These are phyloP conservation scores for Sciurus carolinensis DNA, from an alignment of 2,797 vertebrate species.

Conservation along the genomic window DNA sequence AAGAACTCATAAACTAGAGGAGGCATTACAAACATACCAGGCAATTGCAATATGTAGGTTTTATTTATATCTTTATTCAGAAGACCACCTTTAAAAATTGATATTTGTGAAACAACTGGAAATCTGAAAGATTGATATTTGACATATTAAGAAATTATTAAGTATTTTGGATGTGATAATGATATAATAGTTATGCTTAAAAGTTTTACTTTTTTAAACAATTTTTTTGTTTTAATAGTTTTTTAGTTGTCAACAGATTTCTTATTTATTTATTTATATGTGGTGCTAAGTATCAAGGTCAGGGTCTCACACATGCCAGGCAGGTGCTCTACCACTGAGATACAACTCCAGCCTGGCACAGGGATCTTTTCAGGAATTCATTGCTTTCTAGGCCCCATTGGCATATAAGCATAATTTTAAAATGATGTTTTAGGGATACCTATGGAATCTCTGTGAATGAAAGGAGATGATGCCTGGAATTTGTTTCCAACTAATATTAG, in stretches of 20 bases:
- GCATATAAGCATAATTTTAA: too few relatives aligned
- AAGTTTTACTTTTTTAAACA: too few relatives aligned
- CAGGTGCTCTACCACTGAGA: too few relatives aligned
- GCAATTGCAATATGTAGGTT: background rate
- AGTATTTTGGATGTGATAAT: slow-evolving; percentile 4
- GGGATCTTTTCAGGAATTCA: too few relatives aligned
- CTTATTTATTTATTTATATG: too few relatives aligned
- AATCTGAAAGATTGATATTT: background rate
- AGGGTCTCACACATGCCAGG: too few relatives aligned
- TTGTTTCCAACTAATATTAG: slow-evolving; percentile 38
- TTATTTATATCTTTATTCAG: slow-evolving; percentile 19
- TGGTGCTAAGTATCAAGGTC: too few relatives aligned
- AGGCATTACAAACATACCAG: background rate
- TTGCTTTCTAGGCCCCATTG: too few relatives aligned
- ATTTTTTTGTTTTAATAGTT: too few relatives aligned
- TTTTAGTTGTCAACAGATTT: too few relatives aligned
- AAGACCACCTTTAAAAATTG: background rate
- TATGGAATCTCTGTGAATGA: background rate
- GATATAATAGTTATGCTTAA: background rate
- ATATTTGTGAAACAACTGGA: too few relatives aligned
- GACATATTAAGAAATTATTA: slow-evolving; percentile 24
- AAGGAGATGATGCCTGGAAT: background rate
- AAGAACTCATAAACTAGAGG: background rate
- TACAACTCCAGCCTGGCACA: too few relatives aligned
- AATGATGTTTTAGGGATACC: background rate